phyloP scores from a whole-genome alignment of 2,113 vertebrate species.

The Thermophis baileyi region DNA sequence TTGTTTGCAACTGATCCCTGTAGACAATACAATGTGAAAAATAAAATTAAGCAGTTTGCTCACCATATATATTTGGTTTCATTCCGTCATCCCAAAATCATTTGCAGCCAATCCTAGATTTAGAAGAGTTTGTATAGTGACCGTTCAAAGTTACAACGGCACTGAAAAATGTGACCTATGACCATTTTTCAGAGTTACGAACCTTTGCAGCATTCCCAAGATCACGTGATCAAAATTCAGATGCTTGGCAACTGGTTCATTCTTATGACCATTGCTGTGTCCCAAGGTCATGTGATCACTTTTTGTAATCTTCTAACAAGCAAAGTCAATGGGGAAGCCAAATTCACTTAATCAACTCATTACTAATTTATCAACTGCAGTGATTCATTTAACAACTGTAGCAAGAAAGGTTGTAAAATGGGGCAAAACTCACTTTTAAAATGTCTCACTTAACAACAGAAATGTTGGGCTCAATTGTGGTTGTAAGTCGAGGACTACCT shows the following conservation, averaged over 20 bases:
- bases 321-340: neutral
- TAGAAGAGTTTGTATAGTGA: neutral
- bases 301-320: neutral
- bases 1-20: conserved; percentile 97
- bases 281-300: neutral
- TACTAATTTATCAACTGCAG: neutral
- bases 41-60: neutral
- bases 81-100: neutral
- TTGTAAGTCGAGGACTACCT: neutral
- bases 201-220: neutral
- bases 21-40: conserved; percentile 32
- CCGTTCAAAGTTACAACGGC: neutral
- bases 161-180: neutral
- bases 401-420: neutral
- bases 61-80: neutral
- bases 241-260: neutral
- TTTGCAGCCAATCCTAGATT: neutral
- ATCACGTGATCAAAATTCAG: neutral
- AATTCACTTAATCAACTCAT: neutral
- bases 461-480: neutral
- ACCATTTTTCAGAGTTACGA: neutral
- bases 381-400: neutral
- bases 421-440: neutral
- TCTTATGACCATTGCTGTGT: neutral
- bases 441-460: neutral